Evolutionary conservation across 2,113 vertebrate genomes (phyloP).

Genomic region (Phalacrocorax pelagicus): DNA sequence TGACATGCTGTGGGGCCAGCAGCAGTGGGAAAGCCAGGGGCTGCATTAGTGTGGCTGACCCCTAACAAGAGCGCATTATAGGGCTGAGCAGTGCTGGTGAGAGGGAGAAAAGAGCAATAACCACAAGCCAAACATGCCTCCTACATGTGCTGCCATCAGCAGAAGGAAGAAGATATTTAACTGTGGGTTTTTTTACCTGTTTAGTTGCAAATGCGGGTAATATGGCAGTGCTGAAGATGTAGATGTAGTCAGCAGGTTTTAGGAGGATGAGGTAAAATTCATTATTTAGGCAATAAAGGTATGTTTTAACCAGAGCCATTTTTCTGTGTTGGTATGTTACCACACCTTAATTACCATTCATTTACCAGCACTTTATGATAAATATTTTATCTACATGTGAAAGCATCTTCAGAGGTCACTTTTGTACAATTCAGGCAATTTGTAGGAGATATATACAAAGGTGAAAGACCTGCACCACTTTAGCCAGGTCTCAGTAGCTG

Average conservation of each 20-base stretch:
- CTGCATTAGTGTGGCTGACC: fast-evolving
- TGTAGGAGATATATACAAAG: background rate
- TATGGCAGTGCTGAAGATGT: background rate
- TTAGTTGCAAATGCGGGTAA: background rate
- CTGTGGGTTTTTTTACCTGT: fast-evolving
- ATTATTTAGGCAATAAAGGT: background rate
- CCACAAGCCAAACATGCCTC: background rate
- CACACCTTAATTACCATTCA: background rate
- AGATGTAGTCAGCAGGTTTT: background rate
- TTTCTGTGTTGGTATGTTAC: background rate
- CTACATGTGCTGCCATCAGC: background rate
- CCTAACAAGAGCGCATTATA: fast-evolving
- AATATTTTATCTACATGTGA: background rate
- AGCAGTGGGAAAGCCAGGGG: background rate
- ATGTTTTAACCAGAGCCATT: background rate
- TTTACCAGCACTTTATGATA: background rate
- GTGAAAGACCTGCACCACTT: background rate
- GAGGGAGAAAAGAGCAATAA: background rate
- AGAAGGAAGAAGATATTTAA: background rate
- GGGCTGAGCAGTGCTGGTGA: background rate
- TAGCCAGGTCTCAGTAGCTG: background rate
- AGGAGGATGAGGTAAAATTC: background rate
- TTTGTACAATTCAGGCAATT: background rate
- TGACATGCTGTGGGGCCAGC: background rate
- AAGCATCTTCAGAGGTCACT: background rate